Evolutionary conservation across 2,888 invertebrate genomes (phyloP), one percentile per base, ranked within the genome.

Genomic region (Epirrita christyi): DNA sequence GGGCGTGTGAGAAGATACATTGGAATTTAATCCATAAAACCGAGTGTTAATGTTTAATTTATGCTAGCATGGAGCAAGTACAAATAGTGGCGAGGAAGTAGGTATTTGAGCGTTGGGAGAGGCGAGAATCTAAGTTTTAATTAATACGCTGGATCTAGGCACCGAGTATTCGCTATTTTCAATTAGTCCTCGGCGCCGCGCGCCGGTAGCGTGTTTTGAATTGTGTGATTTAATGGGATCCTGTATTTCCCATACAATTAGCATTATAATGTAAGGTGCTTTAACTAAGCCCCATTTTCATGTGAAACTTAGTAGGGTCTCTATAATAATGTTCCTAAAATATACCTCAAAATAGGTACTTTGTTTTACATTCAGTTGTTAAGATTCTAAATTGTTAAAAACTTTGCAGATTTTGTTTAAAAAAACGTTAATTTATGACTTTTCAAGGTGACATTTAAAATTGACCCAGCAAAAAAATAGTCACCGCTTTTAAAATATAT

Each of bases 91-190:
- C 72, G 67, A 73, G 75, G 75, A 78, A 81, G 79, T 80, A 83
- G 79, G 81, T 81, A 84, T 81, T 80, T 77, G 80, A 81, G 80
- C 81, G 80, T 81, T 75, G 79, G 81, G 80, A 80, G 84, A 83
- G 78, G 83, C 84, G 84, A 85, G 88, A 85, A 86, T 85, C 86
- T 87, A 82, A 82, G 83, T 85, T 88, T 88, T 89, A 90, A 90
- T 90, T 89, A 89, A 90, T 88, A 84, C 81, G 71, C 81, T 80
- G 83, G 78, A 84, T 82, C 84, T 83, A 84, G 81, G 80, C 81
- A 81, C 72, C 67, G 68, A 67, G 74, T 81, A 81, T 81, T 85
- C 76, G 80, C 84, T 83, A 87, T 86, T 86, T 87, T 87, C 88
- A 90, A 89, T 88, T 88, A 88, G 83, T 77, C 68, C 63, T 72